These are phyloP conservation scores for Natrix natrix DNA, from an alignment of 2,797 vertebrate species.

Conservation along the genomic window DNA sequence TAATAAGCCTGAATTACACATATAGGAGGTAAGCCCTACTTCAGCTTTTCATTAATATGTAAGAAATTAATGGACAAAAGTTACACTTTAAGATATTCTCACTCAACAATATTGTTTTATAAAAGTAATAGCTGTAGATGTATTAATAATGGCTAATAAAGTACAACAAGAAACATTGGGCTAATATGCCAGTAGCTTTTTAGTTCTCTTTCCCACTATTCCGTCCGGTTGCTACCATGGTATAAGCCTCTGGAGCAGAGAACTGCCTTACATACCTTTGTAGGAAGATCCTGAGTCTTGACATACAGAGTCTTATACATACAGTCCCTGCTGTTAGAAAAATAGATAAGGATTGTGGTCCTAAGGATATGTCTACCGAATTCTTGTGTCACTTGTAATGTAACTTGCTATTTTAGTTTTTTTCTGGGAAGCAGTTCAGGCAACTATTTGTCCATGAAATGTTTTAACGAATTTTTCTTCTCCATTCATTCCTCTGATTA, in stretches of 20 bases:
- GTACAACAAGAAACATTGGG: not conserved
- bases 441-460: not conserved
- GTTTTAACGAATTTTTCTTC: not conserved
- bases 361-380: not conserved
- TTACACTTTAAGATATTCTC: not conserved
- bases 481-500: not conserved
- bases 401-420: not conserved
- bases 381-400: not conserved
- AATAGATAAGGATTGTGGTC: not conserved
- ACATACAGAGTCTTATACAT: not conserved
- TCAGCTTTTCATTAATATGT: not conserved
- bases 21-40: not conserved
- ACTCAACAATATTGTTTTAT: not conserved
- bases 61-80: not conserved
- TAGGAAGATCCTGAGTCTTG: not conserved
- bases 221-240: no score
- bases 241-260: not conserved
- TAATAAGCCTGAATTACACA: not conserved
- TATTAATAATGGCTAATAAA: not conserved
- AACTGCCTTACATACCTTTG: not conserved
- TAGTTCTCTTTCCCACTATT: not conserved
- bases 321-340: not conserved
- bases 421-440: not conserved
- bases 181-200: not conserved
- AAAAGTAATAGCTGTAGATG: not conserved